Evolutionary conservation across 2,797 vertebrate genomes (phyloP).

Genomic region (Cuniculus paca): DNA sequence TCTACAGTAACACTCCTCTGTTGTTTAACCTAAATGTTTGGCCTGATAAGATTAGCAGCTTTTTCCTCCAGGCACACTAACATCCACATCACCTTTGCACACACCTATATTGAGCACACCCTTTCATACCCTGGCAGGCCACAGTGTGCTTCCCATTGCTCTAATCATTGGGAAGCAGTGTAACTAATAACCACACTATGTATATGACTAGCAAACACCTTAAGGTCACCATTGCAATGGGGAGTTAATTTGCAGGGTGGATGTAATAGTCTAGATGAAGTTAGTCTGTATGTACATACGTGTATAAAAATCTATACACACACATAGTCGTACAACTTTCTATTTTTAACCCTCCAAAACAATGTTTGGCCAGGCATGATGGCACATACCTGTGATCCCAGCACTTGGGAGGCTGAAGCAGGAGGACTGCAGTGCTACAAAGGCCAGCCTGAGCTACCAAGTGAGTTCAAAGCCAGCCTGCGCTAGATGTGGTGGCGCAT

Average conservation of each 20-base stretch:
- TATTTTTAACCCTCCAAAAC: constrained; percentile 86
- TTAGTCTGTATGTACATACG: constrained; percentile 70
- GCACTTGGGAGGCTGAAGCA: not conserved
- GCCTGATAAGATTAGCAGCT: constrained; percentile 93
- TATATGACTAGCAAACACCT: constrained; percentile 90
- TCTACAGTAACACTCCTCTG: constrained; percentile 89
- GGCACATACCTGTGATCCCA: not conserved
- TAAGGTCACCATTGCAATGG: constrained; percentile 93
- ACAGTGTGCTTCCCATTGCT: constrained; percentile 89
- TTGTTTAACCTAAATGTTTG: constrained; percentile 91
- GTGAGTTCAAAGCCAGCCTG: not conserved
- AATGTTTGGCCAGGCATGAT: constrained; percentile 69
- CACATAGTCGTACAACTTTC: constrained; percentile 70
- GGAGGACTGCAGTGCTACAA: too few species aligned
- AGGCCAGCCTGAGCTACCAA: too few species aligned
- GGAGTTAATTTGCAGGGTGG: constrained; percentile 88
- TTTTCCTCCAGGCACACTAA: constrained; percentile 85
- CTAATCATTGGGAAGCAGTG: constrained; percentile 84
- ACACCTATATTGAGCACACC: constrained; percentile 79
- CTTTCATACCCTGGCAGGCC: constrained; percentile 89
- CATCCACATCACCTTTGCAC: constrained; percentile 80
- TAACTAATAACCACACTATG: constrained; percentile 87
- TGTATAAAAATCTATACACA: constrained; percentile 63
- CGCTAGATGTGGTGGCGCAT: not conserved
- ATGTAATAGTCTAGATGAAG: constrained; percentile 83